Evolutionary conservation across 1,140 invertebrate genomes (phyloP).

Genomic region (Drosophila insularis): DNA sequence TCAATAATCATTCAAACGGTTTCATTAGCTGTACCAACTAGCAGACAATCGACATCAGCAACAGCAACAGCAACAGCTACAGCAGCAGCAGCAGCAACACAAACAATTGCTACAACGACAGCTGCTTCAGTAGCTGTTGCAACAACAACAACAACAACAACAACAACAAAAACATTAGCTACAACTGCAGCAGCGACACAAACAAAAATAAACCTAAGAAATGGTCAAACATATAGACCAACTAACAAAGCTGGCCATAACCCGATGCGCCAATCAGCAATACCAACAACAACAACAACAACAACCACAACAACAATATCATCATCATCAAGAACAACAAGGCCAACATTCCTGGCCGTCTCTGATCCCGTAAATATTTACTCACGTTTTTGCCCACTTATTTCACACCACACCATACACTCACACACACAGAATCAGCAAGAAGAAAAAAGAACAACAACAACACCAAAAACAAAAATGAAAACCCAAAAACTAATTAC

Average conservation of each 20-base stretch:
- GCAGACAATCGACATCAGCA: constrained; percentile 21
- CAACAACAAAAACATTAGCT: constrained; percentile 25
- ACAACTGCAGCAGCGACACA: constrained; percentile 30
- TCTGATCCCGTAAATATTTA: constrained; percentile 72
- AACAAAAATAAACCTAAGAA: constrained; percentile 6
- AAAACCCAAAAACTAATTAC: constrained; percentile 25
- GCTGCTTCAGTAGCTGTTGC: constrained; percentile 9
- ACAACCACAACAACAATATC: constrained; percentile 8
- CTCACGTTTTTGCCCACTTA: constrained; percentile 29
- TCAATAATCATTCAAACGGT: constrained; percentile 37
- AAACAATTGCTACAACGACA: constrained; percentile 27
- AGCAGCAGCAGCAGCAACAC: constrained; percentile 7
- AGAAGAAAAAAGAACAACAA: constrained; percentile 11
- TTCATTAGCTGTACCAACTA: constrained; percentile 38
- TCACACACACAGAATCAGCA: not conserved
- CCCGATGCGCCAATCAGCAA: constrained; percentile 3
- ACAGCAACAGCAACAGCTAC: constrained; percentile 21
- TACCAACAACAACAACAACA: constrained; percentile 11
- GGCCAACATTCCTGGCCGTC: constrained; percentile 57
- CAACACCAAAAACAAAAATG: not conserved
- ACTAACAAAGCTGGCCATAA: constrained; percentile 3
- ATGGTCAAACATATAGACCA: not conserved
- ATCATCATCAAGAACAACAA: constrained; percentile 13
- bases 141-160: constrained; percentile 27
- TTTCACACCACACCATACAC: not conserved